Evolutionary conservation across 2,888 invertebrate genomes (phyloP).

Genomic region (Cephus rjabovi): DNA sequence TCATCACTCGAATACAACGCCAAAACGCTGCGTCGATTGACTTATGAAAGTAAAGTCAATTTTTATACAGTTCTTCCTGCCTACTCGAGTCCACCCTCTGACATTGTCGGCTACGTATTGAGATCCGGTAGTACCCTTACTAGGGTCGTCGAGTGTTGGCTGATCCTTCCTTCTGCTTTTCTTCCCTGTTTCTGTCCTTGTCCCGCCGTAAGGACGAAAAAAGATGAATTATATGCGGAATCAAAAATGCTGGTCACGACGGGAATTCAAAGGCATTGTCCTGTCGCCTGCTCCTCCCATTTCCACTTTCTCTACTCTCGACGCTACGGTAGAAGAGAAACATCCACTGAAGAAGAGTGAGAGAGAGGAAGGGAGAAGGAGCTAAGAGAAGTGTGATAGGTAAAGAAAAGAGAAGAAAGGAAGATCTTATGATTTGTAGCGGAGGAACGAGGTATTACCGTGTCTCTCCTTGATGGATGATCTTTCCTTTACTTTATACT

Average conservation of each 20-base stretch:
- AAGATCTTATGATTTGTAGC: slow-evolving; percentile 42
- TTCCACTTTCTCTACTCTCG: slow-evolving; percentile 22
- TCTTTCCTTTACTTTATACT: slow-evolving; percentile 31
- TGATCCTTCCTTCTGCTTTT: neutral
- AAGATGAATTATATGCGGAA: slow-evolving; percentile 48
- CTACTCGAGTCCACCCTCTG: neutral
- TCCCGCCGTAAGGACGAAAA: neutral
- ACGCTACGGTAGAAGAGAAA: slow-evolving; percentile 6
- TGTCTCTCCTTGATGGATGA: slow-evolving; percentile 41
- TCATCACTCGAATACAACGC: neutral
- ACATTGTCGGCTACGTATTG: neutral
- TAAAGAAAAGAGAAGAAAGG: slow-evolving; percentile 26
- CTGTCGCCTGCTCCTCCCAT: slow-evolving; percentile 33
- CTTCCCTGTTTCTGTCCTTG: neutral
- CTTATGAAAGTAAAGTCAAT: neutral
- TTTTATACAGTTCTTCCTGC: neutral
- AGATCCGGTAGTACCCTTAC: neutral
- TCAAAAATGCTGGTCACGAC: slow-evolving; percentile 53
- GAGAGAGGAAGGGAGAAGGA: neutral
- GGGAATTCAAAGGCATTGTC: slow-evolving; percentile 47
- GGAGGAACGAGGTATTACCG: slow-evolving; percentile 35
- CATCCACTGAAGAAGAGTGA: neutral
- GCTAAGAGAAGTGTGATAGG: slow-evolving; percentile 15
- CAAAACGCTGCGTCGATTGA: neutral
- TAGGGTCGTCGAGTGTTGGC: neutral